These are phyloP conservation scores for Porites rus DNA, from an alignment of 92 coral and sea anemone species.

Conservation along the genomic window DNA sequence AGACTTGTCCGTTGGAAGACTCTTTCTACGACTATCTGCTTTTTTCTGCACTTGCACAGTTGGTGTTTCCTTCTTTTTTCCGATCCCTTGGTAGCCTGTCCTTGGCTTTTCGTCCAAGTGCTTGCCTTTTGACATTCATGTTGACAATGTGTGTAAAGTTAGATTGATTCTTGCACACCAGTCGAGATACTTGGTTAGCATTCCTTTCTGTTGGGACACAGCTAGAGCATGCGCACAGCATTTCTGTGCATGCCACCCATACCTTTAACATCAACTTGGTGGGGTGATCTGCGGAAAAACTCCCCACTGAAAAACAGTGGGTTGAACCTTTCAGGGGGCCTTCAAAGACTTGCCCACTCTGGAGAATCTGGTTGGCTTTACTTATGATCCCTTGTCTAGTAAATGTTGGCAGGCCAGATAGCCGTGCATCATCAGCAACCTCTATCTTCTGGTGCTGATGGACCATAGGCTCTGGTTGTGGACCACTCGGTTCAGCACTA, in stretches of 20 bases:
- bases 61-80: constrained; percentile 17
- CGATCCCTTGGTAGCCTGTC: not conserved
- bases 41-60: constrained; percentile 30
- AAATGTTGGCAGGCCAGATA: constrained; percentile 3
- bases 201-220: too few relatives aligned
- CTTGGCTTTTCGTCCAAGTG: too few relatives aligned
- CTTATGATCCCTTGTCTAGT: constrained; percentile 19
- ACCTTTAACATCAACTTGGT: constrained; percentile 27
- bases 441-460: not conserved
- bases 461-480: not conserved
- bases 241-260: constrained; percentile 30
- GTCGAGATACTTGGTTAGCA: too few relatives aligned
- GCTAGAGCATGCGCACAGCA: not conserved
- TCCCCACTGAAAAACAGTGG: constrained; percentile 9
- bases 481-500: not conserved
- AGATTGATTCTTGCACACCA: too few relatives aligned
- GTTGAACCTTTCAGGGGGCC: not conserved
- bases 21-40: constrained; percentile 23
- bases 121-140: too few relatives aligned
- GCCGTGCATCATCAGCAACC: constrained; percentile 16
- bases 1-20: constrained; percentile 31
- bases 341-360: not conserved
- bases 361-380: not conserved
- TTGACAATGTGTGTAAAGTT: too few relatives aligned
- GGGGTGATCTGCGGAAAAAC: constrained; percentile 7